phyloP scores from a whole-genome alignment of 2,888 invertebrate genomes.

The Biston betularia region DNA sequence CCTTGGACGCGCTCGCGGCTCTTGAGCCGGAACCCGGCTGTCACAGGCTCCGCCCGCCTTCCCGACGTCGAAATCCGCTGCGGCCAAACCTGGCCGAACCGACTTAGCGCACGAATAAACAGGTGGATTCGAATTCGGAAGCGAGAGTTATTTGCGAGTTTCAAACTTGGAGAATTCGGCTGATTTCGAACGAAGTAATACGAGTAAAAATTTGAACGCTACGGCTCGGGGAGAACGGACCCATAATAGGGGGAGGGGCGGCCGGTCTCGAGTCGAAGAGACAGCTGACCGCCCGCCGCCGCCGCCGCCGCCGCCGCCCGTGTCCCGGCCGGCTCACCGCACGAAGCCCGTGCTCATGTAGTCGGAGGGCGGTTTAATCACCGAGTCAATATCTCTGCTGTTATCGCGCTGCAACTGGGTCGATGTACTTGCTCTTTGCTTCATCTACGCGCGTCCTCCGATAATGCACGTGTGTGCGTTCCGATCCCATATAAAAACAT shows the following conservation, averaged over 20 bases:
- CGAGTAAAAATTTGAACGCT: conserved; percentile 37
- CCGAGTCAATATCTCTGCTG: conserved; percentile 64
- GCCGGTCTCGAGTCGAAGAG: conserved; percentile 40
- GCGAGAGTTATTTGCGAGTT: conserved; percentile 34
- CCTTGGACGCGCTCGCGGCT: conserved; percentile 17
- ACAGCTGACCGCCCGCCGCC: conserved; percentile 41
- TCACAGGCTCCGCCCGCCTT: conserved; percentile 1
- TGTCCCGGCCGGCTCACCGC: conserved; percentile 40
- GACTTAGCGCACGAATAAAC: conserved; percentile 29
- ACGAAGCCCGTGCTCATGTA: conserved; percentile 26
- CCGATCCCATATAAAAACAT: conserved; percentile 9
- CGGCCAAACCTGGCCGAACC: conserved; percentile 17
- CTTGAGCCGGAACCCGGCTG: conserved; percentile 7
- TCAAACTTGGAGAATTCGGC: conserved; percentile 27
- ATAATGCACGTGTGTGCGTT: conserved; percentile 16
- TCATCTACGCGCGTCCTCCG: conserved; percentile 17
- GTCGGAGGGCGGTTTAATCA: conserved; percentile 53
- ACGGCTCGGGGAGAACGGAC: conserved; percentile 27
- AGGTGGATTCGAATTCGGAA: conserved; percentile 28
- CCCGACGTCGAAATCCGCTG: conserved; percentile 24
- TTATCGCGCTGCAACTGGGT: conserved; percentile 66
- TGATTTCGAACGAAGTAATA: conserved; percentile 24
- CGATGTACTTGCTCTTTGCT: conserved; percentile 64
- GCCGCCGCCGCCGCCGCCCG: conserved; percentile 36
- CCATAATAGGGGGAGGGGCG: conserved; percentile 28